A percentile compares a stretch with the other conserved stretches of the same genome.
phyloP scores from a whole-genome alignment of 2,113 vertebrate genomes.

The Nothocercus julius region DNA sequence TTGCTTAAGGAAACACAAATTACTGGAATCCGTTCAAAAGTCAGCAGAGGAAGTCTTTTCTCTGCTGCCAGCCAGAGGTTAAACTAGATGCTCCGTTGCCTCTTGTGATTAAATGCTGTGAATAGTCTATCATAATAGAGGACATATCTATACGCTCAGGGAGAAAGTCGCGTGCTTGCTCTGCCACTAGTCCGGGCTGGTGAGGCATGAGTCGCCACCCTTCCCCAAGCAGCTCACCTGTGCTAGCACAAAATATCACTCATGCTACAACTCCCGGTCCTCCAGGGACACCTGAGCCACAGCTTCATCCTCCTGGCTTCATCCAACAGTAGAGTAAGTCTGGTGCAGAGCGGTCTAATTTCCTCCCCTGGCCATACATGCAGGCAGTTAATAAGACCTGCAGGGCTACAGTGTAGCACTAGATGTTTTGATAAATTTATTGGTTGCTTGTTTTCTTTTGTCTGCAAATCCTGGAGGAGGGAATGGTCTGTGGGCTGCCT shows the following conservation, averaged over 20 bases:
- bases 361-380: not conserved
- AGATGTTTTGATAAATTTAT: slow-evolving; percentile 57
- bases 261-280: not conserved
- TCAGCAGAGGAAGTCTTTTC: not conserved
- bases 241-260: not conserved
- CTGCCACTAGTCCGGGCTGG: not conserved
- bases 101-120: not conserved
- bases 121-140: not conserved
- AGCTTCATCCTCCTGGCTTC: not conserved
- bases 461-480: not conserved
- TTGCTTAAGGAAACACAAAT: not conserved
- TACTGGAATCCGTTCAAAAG: not conserved
- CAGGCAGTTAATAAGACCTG: not conserved
- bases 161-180: accelerated
- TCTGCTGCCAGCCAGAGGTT: not conserved
- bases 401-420: not conserved
- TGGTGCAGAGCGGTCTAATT: not conserved
- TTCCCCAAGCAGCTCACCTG: not conserved
- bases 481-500: not conserved
- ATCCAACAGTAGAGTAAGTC: not conserved
- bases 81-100: not conserved
- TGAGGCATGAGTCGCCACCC: accelerated
- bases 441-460: slow-evolving; percentile 32
- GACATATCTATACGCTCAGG: not conserved
- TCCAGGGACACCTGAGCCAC: not conserved